phyloP scores from a whole-genome alignment of 2,113 vertebrate genomes.

The Sorex araneus region DNA sequence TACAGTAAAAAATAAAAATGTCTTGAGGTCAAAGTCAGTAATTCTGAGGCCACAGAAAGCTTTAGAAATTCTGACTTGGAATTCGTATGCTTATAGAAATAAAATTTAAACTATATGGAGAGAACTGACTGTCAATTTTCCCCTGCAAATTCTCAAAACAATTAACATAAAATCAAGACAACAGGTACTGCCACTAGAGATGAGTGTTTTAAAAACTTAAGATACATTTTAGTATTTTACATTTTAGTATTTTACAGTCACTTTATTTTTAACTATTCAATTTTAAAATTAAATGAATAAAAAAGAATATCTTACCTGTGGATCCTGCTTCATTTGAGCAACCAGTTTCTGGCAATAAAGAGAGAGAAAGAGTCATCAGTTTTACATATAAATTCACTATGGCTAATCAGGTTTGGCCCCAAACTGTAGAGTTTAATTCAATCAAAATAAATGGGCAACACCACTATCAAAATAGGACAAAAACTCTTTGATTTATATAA shows the following conservation, averaged over 20 bases:
- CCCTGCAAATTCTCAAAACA: constrained; percentile 60
- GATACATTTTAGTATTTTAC: constrained; percentile 40
- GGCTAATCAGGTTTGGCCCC: neutral
- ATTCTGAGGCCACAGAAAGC: constrained; percentile 41
- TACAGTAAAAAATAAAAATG: constrained; percentile 33
- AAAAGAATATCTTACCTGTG: constrained; percentile 92
- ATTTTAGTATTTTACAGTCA: constrained; percentile 53
- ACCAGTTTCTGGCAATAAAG: constrained; percentile 95
- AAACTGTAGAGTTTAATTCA: neutral
- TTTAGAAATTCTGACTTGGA: constrained; percentile 58
- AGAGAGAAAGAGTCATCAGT: constrained; percentile 83
- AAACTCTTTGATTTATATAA: constrained; percentile 50
- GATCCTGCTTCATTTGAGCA: constrained; percentile 99
- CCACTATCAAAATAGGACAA: constrained; percentile 26
- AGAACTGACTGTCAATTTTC: neutral
- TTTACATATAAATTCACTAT: constrained; percentile 61
- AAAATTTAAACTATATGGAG: constrained; percentile 57
- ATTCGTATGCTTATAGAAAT: constrained; percentile 7
- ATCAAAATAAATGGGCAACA: neutral
- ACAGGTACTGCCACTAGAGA: constrained; percentile 37
- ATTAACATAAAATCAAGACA: constrained; percentile 65
- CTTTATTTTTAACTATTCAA: constrained; percentile 69
- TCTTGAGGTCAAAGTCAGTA: constrained; percentile 2
- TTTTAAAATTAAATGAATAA: constrained; percentile 73
- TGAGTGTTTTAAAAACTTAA: constrained; percentile 53